phyloP scores from a whole-genome alignment of 2,888 invertebrate genomes.

The Diaprepes abbreviatus region DNA sequence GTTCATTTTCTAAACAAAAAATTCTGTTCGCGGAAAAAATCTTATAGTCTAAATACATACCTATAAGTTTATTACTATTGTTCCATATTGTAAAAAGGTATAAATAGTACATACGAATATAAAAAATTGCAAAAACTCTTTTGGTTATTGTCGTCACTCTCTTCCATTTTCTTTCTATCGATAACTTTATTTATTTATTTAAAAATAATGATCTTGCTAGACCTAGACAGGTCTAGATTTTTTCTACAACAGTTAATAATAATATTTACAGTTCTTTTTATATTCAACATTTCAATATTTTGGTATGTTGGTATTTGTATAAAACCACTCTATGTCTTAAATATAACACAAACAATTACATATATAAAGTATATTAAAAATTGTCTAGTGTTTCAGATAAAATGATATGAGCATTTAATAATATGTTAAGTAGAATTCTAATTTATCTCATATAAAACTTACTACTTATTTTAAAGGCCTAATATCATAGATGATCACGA shows the following conservation, averaged over 20 bases:
- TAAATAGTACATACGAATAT: constrained; percentile 43
- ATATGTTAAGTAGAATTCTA: constrained; percentile 31
- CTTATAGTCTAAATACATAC: not conserved
- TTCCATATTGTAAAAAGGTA: constrained; percentile 41
- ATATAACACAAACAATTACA: not conserved
- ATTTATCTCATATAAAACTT: constrained; percentile 25
- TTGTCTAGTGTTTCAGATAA: constrained; percentile 21
- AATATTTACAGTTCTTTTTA: constrained; percentile 12
- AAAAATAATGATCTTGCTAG: constrained; percentile 38
- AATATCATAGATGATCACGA: constrained; percentile 49
- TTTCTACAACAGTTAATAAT: constrained; percentile 17
- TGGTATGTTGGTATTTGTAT: constrained; percentile 8
- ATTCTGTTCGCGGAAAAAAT: not conserved
- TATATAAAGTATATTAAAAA: not conserved
- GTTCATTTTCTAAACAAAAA: not conserved
- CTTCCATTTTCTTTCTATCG: constrained; percentile 36
- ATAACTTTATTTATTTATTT: constrained; percentile 31
- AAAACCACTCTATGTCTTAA: not conserved
- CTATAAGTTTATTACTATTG: constrained; percentile 19
- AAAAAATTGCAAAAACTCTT: constrained; percentile 45
- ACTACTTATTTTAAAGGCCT: constrained; percentile 39
- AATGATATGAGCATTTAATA: constrained; percentile 47
- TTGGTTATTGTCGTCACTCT: constrained; percentile 46
- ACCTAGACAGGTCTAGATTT: constrained; percentile 6
- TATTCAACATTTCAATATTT: constrained; percentile 20